Conservation (phyloP, 1,140 invertebrate genomes). For the Drosophila willistoni region DNA sequence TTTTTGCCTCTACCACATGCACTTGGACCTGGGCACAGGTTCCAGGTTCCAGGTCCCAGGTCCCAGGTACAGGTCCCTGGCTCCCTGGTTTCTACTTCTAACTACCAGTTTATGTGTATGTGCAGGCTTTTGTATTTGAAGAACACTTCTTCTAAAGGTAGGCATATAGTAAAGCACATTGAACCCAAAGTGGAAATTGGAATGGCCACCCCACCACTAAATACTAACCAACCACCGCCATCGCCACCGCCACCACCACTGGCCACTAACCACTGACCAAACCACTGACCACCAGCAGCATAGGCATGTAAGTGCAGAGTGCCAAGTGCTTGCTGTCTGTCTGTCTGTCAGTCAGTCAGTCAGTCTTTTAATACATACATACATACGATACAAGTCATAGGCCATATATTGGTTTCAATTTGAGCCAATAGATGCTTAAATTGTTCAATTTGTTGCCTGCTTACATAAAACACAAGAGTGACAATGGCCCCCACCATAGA, state of each 20-base stretch:
- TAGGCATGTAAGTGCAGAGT: too few relatives aligned
- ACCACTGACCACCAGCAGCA: constrained; percentile 8
- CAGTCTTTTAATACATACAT: constrained; percentile 14
- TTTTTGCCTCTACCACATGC: constrained; percentile 8
- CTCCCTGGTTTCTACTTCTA: constrained; percentile 36
- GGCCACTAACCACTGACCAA: constrained; percentile 11
- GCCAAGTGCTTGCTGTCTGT: too few relatives aligned
- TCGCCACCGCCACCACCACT: background rate
- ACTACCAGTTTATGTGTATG: constrained; percentile 41
- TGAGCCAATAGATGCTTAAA: constrained; percentile 70
- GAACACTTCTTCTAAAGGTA: constrained; percentile 18
- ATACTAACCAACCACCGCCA: background rate
- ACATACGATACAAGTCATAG: constrained; percentile 32
- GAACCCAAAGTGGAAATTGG: constrained; percentile 30
- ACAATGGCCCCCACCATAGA: background rate
- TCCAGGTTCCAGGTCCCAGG: constrained; percentile 1
- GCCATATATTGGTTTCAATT: constrained; percentile 70
- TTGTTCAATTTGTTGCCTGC: constrained; percentile 65
- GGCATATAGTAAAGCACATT: constrained; percentile 49
- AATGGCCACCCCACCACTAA: constrained; percentile 5
- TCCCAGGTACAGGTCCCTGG: background rate
- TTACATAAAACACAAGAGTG: constrained; percentile 38
- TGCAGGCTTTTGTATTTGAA: constrained; percentile 22
- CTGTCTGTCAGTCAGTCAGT: background rate
- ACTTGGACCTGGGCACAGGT: constrained; percentile 13